Evolutionary conservation across 1,140 invertebrate genomes (phyloP), one percentile per base, ranked within the genome.

Genomic region (Drosophila yakuba): DNA sequence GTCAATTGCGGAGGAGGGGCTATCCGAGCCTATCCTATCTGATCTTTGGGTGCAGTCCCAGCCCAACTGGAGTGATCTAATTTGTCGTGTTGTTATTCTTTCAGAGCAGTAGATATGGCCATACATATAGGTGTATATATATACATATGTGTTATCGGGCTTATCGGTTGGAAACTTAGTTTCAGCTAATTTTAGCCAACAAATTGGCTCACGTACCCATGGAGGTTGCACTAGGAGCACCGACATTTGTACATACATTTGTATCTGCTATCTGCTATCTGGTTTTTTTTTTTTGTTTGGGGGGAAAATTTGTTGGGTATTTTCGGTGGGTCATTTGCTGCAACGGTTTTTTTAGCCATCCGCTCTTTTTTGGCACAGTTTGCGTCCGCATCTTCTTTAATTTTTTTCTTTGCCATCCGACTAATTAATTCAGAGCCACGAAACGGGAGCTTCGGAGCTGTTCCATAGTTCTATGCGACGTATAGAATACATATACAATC

Each of bases 341-440:
- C 54, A 56, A 56, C 41, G 43, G 41, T 47, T 58, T 59, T 43
- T 43, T 48, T 52, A n/a, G 25, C 2, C 48, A n/a, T 56, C 52
- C 59, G 44, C 59, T 73, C 36, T 11, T 63, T 39, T 56, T 39
- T 17, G 39, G 5, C 63, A 50, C 44, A 63, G 23, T 47, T 45
- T 25, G 23, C 35, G 44, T 76, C 66, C 54, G 15, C 54, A 67
- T 66, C 39, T 44, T 23, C 47, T 25, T 48, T 25, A 11, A 20
- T 4, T 11, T 20, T 8, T 48, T 23, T 57, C 28, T 45, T 12
- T 11, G 10, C 17, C 12, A 25, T 25, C 8, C 54, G 57, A 35
- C 61, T 85, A 84, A 85, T 84, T 84, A 85, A 84, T 85, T 84
- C 77, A 62, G 51, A 45, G 12, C 39, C 71, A 36, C 57, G 20